These are phyloP conservation scores for Boulengerochromis microlepis DNA, from an alignment of 2,113 vertebrate species.

Conservation along the genomic window DNA sequence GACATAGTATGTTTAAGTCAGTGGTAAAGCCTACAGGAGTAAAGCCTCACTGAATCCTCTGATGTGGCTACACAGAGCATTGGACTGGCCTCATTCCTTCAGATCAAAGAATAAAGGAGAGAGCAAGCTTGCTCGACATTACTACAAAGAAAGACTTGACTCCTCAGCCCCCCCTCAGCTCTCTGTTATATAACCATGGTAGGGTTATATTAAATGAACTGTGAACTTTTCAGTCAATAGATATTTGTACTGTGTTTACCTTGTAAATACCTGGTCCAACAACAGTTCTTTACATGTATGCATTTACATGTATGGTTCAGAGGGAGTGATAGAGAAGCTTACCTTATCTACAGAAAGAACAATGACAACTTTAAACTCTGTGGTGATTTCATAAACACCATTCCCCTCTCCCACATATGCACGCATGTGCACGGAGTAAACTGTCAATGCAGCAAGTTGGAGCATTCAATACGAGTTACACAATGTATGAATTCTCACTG, in stretches of 20 bases:
- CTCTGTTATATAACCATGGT: background rate
- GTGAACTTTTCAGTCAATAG: background rate
- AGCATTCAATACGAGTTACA: background rate
- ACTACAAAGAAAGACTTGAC: background rate
- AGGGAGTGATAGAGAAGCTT: background rate
- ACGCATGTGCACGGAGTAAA: background rate
- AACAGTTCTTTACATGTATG: background rate
- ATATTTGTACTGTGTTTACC: background rate
- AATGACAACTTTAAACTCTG: background rate
- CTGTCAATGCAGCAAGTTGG: background rate
- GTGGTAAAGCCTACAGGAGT: background rate
- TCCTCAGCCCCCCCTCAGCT: background rate
- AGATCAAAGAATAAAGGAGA: constrained; percentile 49
- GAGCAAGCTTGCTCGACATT: background rate
- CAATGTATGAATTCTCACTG: background rate
- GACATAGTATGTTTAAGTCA: background rate
- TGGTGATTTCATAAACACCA: background rate
- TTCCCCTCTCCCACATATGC: background rate
- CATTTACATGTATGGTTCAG: background rate
- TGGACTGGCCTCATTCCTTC: constrained; percentile 46
- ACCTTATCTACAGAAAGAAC: constrained; percentile 3
- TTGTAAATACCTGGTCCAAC: background rate
- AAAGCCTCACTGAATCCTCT: constrained; percentile 28
- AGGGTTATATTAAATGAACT: constrained; percentile 7
- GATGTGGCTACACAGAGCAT: background rate